Evolutionary conservation across 2,113 vertebrate genomes (phyloP).

Genomic region (Azemiops feae): DNA sequence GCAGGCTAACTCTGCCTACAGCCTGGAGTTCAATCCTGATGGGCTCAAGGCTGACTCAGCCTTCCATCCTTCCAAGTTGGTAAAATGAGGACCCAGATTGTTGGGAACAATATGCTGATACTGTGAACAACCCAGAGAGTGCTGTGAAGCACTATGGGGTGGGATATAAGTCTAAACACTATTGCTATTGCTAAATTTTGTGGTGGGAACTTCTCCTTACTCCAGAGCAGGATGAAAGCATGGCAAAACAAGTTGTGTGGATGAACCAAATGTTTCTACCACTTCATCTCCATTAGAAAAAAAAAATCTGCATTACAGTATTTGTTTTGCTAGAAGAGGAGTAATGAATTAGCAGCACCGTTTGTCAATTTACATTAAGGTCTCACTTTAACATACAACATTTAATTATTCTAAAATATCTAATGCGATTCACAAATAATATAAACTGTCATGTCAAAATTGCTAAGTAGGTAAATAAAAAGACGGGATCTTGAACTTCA

Average conservation of each 20-base stretch:
- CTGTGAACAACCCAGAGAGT: background rate
- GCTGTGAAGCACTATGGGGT: background rate
- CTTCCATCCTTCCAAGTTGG: background rate
- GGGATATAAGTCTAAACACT: background rate
- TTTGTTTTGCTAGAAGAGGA: background rate
- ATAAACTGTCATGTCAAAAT: slow-evolving; percentile 19
- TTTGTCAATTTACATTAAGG: slow-evolving; percentile 14
- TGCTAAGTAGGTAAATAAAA: slow-evolving; percentile 1
- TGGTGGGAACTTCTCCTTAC: background rate
- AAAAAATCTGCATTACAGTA: background rate
- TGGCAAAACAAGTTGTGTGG: background rate
- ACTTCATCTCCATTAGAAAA: background rate
- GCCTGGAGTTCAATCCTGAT: background rate
- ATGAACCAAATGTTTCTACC: background rate
- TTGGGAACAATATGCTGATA: background rate
- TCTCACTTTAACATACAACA: background rate
- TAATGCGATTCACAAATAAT: slow-evolving; percentile 25
- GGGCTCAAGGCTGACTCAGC: background rate
- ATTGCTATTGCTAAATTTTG: background rate
- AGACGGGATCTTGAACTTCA: background rate
- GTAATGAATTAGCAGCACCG: background rate
- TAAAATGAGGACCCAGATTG: background rate
- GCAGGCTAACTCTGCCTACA: background rate
- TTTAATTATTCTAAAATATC: slow-evolving; percentile 20
- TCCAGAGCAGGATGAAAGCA: background rate